These are phyloP conservation scores for Rhabdomys dilectus DNA, from an alignment of 2,113 vertebrate genomes.

Conservation along the genomic window DNA sequence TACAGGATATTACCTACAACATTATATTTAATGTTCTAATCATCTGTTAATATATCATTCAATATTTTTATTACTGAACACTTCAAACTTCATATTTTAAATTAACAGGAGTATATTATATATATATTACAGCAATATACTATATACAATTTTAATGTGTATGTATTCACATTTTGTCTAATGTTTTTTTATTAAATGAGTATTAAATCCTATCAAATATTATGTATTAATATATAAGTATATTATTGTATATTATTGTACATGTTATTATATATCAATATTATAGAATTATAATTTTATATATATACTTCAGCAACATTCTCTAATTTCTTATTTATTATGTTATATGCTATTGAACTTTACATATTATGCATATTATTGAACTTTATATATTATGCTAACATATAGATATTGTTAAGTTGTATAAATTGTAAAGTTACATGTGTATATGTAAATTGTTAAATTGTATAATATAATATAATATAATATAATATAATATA, in stretches of 20 bases:
- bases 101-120: background rate
- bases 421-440: background rate
- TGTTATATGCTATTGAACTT: background rate
- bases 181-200: background rate
- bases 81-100: background rate
- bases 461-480: background rate
- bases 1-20: background rate
- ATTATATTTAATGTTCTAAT: background rate
- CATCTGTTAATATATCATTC: background rate
- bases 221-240: background rate
- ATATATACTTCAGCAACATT: background rate
- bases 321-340: background rate
- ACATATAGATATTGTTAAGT: background rate
- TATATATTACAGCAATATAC: background rate
- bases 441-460: background rate
- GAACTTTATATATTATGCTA: background rate
- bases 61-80: slow-evolving; percentile 8
- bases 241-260: background rate
- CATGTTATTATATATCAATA: background rate
- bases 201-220: background rate
- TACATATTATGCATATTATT: background rate
- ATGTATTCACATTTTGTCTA: background rate
- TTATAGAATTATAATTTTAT: background rate
- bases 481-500: background rate
- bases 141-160: background rate